These are phyloP conservation scores for Gymnopithys bicolor DNA, from an alignment of 2,797 vertebrate species.

Conservation along the genomic window DNA sequence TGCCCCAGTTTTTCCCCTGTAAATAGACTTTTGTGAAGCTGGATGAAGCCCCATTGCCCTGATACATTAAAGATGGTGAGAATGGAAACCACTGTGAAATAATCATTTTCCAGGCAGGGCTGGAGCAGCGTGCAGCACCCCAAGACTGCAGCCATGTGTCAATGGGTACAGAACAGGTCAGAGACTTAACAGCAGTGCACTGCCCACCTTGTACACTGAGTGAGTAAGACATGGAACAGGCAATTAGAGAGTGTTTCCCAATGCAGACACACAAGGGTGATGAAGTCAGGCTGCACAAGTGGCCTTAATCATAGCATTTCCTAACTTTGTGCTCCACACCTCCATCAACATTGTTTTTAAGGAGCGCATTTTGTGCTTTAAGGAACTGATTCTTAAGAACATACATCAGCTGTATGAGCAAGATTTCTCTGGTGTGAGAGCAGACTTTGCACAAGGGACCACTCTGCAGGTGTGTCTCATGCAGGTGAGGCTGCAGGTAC, in stretches of 20 bases:
- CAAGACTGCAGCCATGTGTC: neutral
- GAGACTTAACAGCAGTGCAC: neutral
- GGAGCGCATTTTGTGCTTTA: neutral
- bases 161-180: neutral
- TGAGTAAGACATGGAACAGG: neutral
- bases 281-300: conserved; percentile 1
- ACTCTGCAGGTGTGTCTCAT: neutral
- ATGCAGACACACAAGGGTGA: neutral
- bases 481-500: neutral
- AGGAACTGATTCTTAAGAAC: neutral
- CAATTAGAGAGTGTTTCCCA: conserved; percentile 36
- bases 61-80: neutral
- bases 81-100: neutral
- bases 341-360: neutral
- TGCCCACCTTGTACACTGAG: neutral
- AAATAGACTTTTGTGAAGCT: neutral
- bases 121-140: neutral
- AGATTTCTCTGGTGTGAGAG: neutral
- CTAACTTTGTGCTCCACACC: neutral
- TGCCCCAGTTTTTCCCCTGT: neutral
- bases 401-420: accelerated
- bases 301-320: conserved; percentile 27
- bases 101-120: neutral
- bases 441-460: neutral
- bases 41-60: neutral